These are phyloP conservation scores for Meteorus cinctellus DNA, from an alignment of 2,888 invertebrate species.

Conservation along the genomic window DNA sequence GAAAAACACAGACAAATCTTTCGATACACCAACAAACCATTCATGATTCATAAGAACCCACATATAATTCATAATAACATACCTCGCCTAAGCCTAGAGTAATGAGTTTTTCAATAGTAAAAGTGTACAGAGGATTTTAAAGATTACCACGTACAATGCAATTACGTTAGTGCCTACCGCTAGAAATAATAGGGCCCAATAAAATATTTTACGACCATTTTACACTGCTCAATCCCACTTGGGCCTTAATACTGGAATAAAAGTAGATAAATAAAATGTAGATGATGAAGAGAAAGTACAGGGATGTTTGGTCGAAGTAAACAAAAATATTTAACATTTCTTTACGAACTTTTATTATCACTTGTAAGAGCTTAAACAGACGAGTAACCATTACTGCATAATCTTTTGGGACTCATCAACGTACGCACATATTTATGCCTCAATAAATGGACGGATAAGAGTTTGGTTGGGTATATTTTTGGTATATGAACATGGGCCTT, in stretches of 20 bases:
- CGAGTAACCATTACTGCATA: not conserved
- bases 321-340: not conserved
- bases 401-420: conserved; percentile 1
- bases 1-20: not conserved
- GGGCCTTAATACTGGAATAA: conserved; percentile 45
- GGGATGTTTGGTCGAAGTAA: not conserved
- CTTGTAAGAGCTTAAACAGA: not conserved
- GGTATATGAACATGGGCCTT: conserved; percentile 11
- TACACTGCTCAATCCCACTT: not conserved
- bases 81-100: not conserved
- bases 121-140: conserved; percentile 5
- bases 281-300: conserved; percentile 20
- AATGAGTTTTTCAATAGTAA: not conserved
- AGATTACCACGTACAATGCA: conserved; percentile 47
- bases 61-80: not conserved
- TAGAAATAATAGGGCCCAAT: conserved; percentile 53
- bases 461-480: not conserved
- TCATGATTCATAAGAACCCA: not conserved
- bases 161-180: conserved; percentile 55
- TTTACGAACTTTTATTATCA: conserved; percentile 33
- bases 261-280: conserved; percentile 20
- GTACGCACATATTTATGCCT: not conserved
- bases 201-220: conserved; percentile 53
- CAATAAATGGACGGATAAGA: not conserved
- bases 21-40: not conserved